Evolutionary conservation across 2,888 invertebrate genomes (phyloP), one percentile per base, ranked within the genome.

Genomic region (Thumatha senex): DNA sequence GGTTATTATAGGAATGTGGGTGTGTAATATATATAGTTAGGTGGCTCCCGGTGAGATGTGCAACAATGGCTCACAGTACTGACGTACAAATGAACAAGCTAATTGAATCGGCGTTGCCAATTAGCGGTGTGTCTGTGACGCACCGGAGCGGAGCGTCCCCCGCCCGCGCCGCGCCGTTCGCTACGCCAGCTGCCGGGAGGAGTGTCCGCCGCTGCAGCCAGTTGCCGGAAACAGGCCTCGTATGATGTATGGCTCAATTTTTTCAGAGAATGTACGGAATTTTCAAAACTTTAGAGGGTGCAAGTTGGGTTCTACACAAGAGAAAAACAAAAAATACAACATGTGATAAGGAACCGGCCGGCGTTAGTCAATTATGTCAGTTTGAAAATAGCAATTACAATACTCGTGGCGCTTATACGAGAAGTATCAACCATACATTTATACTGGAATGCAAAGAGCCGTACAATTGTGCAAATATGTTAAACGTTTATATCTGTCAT

Each of bases 31-130:
- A 48, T 0, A 7, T 24, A 5, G 18, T 2, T 24, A 31, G 31
- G 24, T 24, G 29, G 14, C 36, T 14, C 47, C 36, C 31, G 11
- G 10, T 24, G 2, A 24, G 3, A 4, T 5, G 34, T 24, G 3
- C 7, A 11, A 43, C 38, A 43, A 39, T 43, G 11, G 43, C 13
- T 7, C 13, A 33, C 24, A 34, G 35, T 51, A 24, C 18, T 24
- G 42, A 33, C 38, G 49, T 53, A 52, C 56, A 56, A 56, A 61
- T 57, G 56, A 61, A 56, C 58, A 51, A 58, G 36, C 57, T 63
- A 57, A 65, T 63, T 61, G 54, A 63, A 65, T 61, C 56, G 51
- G 54, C 43, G 41, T 54, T 36, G 59, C 62, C 64, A 63, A 65
- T 65, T 69, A 64, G 60, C 43, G 36, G 50, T 47, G 36, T 34